A percentile compares a stretch with the other conserved stretches of the same genome.
These are phyloP conservation scores for Tinea trinotella DNA, from an alignment of 2,888 invertebrate genomes.

Conservation along the genomic window DNA sequence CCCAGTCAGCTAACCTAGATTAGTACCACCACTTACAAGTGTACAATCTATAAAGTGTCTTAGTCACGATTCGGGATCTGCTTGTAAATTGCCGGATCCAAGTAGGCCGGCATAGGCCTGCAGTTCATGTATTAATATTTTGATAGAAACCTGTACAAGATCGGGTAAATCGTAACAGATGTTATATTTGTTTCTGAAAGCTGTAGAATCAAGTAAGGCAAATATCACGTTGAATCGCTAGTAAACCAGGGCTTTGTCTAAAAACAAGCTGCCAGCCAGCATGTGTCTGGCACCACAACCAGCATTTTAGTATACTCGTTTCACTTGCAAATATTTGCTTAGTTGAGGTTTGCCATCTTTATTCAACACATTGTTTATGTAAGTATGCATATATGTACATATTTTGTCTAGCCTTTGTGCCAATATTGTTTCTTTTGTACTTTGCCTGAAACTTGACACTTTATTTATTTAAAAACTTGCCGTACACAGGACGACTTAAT, in stretches of 20 bases:
- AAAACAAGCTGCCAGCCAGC: background rate
- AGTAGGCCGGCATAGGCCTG: too few species aligned
- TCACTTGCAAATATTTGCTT: constrained; percentile 48
- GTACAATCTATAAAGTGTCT: too few species aligned
- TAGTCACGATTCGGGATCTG: too few species aligned
- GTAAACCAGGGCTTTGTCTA: background rate
- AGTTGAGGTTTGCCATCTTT: constrained; percentile 33
- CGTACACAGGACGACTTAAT: too few species aligned
- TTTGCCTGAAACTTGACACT: background rate
- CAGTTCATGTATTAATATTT: too few species aligned
- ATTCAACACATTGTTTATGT: constrained; percentile 12
- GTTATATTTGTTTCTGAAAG: background rate
- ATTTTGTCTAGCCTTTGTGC: background rate
- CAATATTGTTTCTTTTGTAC: background rate
- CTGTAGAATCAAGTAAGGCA: constrained; percentile 1
- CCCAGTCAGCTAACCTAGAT: too few species aligned
- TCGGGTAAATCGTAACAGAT: too few species aligned
- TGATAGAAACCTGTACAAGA: too few species aligned
- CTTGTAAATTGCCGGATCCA: background rate
- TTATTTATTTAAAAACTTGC: too few species aligned
- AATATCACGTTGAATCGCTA: background rate
- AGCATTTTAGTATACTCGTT: background rate
- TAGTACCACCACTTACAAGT: too few species aligned
- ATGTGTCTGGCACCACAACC: too few species aligned
- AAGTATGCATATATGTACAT: background rate